These are phyloP conservation scores for Alexandromys oeconomus DNA, from an alignment of 2,797 vertebrate genomes.

Conservation along the genomic window DNA sequence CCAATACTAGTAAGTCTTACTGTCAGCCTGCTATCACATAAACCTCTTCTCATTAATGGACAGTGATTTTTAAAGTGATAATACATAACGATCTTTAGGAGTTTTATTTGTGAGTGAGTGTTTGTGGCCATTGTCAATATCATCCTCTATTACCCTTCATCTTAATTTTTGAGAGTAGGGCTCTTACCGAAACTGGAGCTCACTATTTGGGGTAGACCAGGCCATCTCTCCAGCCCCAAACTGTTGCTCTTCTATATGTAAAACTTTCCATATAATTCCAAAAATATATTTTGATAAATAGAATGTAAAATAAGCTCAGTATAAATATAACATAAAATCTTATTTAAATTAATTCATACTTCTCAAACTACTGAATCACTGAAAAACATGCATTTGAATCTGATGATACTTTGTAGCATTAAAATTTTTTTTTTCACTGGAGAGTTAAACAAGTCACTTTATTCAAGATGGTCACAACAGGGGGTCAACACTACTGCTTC, in stretches of 20 bases:
- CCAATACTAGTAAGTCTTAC: neutral
- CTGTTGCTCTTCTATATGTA: neutral
- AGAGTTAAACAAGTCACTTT: neutral
- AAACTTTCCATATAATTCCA: neutral
- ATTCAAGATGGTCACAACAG: neutral
- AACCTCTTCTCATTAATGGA: conserved; percentile 12
- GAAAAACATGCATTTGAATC: conserved; percentile 4
- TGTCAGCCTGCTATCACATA: neutral
- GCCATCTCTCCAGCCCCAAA: neutral
- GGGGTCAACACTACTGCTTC: neutral
- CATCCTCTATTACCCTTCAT: neutral
- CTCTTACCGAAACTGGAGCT: neutral
- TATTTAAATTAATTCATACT: conserved; percentile 40
- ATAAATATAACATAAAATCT: neutral
- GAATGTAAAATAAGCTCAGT: conserved; percentile 34
- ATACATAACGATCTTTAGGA: neutral
- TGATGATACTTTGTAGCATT: neutral
- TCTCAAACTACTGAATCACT: conserved; percentile 3
- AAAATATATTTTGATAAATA: conserved; percentile 51
- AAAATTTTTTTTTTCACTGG: neutral
- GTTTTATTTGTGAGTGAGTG: neutral
- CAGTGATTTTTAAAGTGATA: neutral
- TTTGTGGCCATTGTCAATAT: neutral
- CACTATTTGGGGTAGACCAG: neutral
- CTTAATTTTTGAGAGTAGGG: neutral